Evolutionary conservation across 1,140 invertebrate genomes (phyloP).

Genomic region (Drosophila lacteicornis): DNA sequence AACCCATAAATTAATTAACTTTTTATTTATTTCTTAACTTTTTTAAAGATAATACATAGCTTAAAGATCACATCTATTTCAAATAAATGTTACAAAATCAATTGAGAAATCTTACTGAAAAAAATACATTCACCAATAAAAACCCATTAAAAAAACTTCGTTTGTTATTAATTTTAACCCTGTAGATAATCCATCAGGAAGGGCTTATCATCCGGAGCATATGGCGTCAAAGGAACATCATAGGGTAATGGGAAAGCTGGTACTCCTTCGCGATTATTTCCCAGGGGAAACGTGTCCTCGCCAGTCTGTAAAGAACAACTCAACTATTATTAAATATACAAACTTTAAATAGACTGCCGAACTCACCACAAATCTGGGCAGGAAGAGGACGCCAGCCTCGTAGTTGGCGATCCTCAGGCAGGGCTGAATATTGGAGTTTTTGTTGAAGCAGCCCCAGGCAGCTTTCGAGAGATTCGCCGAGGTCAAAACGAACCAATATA

Average conservation of each 20-base stretch:
- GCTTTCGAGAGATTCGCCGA: slow-evolving; percentile 98
- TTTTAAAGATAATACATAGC: too few species aligned
- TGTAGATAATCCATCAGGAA: slow-evolving; percentile 85
- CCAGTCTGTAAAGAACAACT: slow-evolving; percentile 59
- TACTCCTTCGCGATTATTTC: slow-evolving; percentile 81
- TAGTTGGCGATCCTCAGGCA: slow-evolving; percentile 93
- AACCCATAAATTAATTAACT: too few species aligned
- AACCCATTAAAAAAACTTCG: not conserved
- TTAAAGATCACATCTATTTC: too few species aligned
- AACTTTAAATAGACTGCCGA: not conserved
- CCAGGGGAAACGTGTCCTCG: slow-evolving; percentile 82
- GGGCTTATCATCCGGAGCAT: slow-evolving; percentile 87
- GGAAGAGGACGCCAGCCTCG: slow-evolving; percentile 95
- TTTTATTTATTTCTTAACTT: too few species aligned
- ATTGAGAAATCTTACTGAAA: not conserved
- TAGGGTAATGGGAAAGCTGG: slow-evolving; percentile 91
- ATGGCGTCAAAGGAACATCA: slow-evolving; percentile 90
- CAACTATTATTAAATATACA: not conserved
- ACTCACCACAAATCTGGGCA: slow-evolving; percentile 93
- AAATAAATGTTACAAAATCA: not conserved
- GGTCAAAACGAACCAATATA: slow-evolving; percentile 94
- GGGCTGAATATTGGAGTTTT: slow-evolving; percentile 86
- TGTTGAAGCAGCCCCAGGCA: slow-evolving; percentile 94
- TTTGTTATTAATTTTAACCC: slow-evolving; percentile 18
- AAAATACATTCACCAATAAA: not conserved